Base-by-base conservation (phyloP, 2,113 vertebrate genomes). In the Porphyrio hochstetteri region DNA sequence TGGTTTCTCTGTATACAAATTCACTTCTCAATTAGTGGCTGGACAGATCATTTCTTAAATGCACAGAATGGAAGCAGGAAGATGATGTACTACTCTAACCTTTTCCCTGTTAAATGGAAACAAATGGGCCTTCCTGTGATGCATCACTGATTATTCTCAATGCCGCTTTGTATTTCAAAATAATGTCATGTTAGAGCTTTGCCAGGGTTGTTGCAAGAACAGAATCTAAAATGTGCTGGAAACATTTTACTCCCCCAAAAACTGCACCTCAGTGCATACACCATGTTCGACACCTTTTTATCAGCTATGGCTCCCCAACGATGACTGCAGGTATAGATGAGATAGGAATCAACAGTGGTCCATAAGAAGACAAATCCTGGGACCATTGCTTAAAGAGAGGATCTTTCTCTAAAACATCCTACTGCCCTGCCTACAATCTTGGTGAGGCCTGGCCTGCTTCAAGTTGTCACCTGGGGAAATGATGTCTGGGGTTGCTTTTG, bases 91-190 rank as follows among this genome's bases (percentile, higher is more conserved):
- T 95, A 70, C 89, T 77, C 64, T 96, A 97, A 97, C 92, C 95
- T 97, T 96, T 97, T 96, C 89, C 83, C 50, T 88, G 61, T 78
- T 96, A 96, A 96, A 96, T 93, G 92, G 69, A 92, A 90, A 95
- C 60, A 96, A 93, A 93, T 68, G 38, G 40, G 65, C 78, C 64
- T 95, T 75, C 90, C 91, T 80, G 82, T 74, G 84, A 93, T 95
- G 92, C 92, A 94, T 96, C 95, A 42, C 92, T 94, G 93, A 94
- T 87, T 88, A 87, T 91, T 83, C 91, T 92, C 77, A 89, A 67
- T 89, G 38, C 38, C 42, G 92, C 77, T 69, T 88, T 93, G 52
- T 93, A 89, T 94, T 97, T 93, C 89, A 86, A 93, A 96, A 96
- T 92, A 74, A 82, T 77, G 82, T 82, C 86, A 81, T 69, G 35